These are phyloP conservation scores for Agapornis roseicollis DNA, from an alignment of 2,113 vertebrate genomes.

Conservation along the genomic window DNA sequence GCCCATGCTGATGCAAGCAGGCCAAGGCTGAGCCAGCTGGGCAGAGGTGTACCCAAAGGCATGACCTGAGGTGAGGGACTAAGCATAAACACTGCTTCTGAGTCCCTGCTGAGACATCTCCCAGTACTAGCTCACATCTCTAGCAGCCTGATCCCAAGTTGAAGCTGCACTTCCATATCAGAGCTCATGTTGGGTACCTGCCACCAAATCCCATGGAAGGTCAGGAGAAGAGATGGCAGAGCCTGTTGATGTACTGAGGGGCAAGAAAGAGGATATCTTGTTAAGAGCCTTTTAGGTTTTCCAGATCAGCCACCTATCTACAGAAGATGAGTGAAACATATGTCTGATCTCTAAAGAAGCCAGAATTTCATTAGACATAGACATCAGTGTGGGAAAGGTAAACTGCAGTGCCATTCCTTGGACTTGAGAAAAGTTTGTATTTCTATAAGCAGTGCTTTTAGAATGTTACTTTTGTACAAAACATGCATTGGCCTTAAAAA, in stretches of 20 bases:
- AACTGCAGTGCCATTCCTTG: neutral
- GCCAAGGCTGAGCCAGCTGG: neutral
- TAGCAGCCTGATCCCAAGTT: neutral
- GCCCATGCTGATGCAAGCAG: accelerated
- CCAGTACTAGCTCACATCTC: neutral
- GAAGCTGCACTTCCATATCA: accelerated
- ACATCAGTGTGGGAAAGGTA: neutral
- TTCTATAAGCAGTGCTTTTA: neutral
- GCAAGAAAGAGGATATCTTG: neutral
- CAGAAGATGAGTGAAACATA: neutral
- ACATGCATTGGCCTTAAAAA: neutral
- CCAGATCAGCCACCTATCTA: neutral
- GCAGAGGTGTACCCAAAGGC: neutral
- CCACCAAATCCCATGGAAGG: neutral
- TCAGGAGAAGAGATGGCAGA: neutral
- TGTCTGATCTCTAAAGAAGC: neutral
- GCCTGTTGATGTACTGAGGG: neutral
- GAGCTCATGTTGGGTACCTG: neutral
- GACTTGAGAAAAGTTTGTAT: neutral
- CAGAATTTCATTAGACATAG: neutral
- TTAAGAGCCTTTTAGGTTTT: neutral
- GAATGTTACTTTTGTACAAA: neutral
- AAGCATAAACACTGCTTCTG: accelerated
- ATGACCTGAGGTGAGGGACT: accelerated
- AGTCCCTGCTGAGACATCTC: neutral